Percentiles rank a stretch among this genome's conserved stretches.
phyloP scores from a whole-genome alignment of 2,797 vertebrate genomes.

The Meriones psammophilus region DNA sequence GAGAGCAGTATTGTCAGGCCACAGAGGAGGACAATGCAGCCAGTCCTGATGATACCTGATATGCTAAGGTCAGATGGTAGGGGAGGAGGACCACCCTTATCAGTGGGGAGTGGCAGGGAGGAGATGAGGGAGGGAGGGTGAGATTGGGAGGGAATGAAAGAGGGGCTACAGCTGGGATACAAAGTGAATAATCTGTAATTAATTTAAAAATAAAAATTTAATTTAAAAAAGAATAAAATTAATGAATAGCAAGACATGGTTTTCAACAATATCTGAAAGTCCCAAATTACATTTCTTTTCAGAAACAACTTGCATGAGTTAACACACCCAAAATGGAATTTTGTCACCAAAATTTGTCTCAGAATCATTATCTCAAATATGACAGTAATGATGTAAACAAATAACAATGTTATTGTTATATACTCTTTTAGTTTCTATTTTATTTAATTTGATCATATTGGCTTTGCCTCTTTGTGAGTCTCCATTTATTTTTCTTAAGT shows the following conservation, averaged over 20 bases:
- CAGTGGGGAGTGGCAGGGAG: too few species aligned
- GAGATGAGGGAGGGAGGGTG: too few species aligned
- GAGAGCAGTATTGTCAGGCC: not conserved
- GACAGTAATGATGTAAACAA: not conserved
- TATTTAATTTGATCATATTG: not conserved
- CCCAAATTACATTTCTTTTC: not conserved
- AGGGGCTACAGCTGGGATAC: too few species aligned
- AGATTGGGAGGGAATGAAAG: too few species aligned
- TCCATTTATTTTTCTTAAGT: not conserved
- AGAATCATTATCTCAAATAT: conserved; percentile 29
- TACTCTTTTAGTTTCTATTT: not conserved
- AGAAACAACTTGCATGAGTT: not conserved
- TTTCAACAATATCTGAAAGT: not conserved
- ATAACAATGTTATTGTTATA: not conserved
- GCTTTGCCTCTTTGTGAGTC: not conserved
- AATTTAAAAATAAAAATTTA: too few species aligned
- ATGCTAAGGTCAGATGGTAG: too few species aligned
- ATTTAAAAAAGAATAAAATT: not conserved
- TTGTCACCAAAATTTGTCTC: not conserved
- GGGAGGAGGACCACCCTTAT: too few species aligned
- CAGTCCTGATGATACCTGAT: too few species aligned
- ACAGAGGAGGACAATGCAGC: too few species aligned
- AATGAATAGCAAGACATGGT: not conserved
- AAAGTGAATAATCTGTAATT: too few species aligned
- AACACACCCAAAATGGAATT: not conserved